Evolutionary conservation across 2,888 invertebrate genomes (phyloP).

Genomic region (Globia sparganii): DNA sequence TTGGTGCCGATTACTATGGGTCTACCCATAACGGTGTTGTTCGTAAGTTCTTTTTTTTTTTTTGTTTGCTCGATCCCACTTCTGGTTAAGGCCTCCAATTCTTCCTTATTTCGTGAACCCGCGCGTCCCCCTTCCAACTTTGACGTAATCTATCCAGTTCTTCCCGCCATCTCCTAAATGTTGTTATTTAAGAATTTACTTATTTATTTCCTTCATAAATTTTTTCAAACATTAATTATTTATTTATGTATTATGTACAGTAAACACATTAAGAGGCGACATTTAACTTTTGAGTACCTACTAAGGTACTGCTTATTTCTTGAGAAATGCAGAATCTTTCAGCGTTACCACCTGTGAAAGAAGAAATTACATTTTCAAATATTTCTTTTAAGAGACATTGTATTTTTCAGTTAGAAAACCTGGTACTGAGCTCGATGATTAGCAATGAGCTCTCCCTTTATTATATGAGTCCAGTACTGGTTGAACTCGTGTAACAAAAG

Average conservation of each 20-base stretch:
- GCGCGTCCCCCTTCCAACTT: neutral
- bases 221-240: too few species aligned
- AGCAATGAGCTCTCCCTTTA: neutral
- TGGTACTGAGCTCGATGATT: neutral
- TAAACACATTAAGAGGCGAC: too few species aligned
- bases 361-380: too few species aligned
- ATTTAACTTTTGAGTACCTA: too few species aligned
- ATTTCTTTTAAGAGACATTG: too few species aligned
- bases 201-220: too few species aligned
- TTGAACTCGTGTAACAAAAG: too few species aligned
- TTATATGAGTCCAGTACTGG: neutral
- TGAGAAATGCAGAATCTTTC: too few species aligned
- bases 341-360: too few species aligned
- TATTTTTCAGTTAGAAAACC: neutral
- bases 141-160: neutral
- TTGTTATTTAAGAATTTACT: neutral
- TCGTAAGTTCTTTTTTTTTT: neutral
- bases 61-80: neutral
- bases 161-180: neutral
- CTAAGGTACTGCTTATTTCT: too few species aligned
- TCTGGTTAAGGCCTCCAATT: neutral
- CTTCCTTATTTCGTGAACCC: neutral
- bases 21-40: neutral
- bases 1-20: constrained; percentile 11
- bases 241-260: too few species aligned